Evolutionary conservation across 2,113 vertebrate genomes (phyloP).

Genomic region (Synchiropus splendidus): DNA sequence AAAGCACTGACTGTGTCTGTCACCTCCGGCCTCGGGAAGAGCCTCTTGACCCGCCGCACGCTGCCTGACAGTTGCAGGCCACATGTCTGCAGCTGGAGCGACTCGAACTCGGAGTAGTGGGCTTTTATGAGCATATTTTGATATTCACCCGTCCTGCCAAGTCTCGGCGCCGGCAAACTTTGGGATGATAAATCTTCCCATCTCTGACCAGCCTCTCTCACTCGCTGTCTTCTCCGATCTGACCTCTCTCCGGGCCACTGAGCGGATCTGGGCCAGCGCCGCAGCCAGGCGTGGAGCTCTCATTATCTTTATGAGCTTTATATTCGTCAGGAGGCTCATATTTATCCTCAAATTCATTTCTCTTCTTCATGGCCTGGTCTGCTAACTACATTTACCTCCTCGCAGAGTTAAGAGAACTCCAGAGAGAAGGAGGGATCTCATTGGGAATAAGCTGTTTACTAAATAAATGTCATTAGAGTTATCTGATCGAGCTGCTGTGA

Average conservation of each 20-base stretch:
- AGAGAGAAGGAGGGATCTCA: too few relatives aligned
- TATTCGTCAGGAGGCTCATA: conserved; percentile 51
- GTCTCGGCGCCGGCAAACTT: conserved; percentile 34
- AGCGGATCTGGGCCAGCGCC: conserved; percentile 25
- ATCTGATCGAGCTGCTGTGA: too few relatives aligned
- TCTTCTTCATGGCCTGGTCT: conserved; percentile 25
- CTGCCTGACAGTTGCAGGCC: conserved; percentile 16
- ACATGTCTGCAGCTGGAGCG: conserved; percentile 25
- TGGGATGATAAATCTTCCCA: conserved; percentile 40
- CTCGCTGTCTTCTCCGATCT: conserved; percentile 3
- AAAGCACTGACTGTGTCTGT: neutral
- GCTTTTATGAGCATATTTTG: conserved; percentile 34
- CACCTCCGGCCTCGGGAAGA: conserved; percentile 1
- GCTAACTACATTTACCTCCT: conserved; percentile 40
- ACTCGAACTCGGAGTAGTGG: conserved; percentile 13
- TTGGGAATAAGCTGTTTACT: too few relatives aligned
- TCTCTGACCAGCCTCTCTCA: conserved; percentile 11
- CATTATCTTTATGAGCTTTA: conserved; percentile 63
- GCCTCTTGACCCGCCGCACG: conserved; percentile 14
- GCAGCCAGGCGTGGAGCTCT: conserved; percentile 34
- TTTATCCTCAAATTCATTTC: conserved; percentile 30
- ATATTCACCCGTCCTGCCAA: conserved; percentile 46
- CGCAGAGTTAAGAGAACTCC: too few relatives aligned
- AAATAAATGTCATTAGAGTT: too few relatives aligned
- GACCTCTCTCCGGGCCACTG: conserved; percentile 20